A percentile compares a stretch with the other conserved stretches of the same genome.
Evolutionary conservation across 2,113 vertebrate species (phyloP).

Genomic region (Puntigrus tetrazona): DNA sequence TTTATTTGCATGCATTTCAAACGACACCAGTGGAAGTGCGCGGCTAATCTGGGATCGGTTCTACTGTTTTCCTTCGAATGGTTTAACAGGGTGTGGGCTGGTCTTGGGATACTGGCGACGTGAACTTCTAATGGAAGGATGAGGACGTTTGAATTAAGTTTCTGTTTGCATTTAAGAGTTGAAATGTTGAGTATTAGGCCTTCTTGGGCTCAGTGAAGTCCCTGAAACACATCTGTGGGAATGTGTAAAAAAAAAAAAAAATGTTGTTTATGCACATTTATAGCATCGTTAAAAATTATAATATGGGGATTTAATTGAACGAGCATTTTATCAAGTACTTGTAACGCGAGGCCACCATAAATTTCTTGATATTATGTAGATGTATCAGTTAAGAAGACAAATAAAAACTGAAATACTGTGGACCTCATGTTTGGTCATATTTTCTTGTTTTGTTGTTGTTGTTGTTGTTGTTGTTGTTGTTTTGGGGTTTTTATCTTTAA

Average conservation of each 20-base stretch:
- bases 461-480: no score
- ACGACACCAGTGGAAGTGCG: conserved; percentile 13
- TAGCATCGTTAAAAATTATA: conserved; percentile 56
- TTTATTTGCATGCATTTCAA: conserved; percentile 33
- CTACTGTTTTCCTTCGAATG: conserved; percentile 54
- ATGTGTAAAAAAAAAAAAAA: conserved; percentile 67
- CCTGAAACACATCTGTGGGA: conserved; percentile 56
- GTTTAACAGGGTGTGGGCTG: conserved; percentile 1
- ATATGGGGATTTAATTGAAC: conserved; percentile 50
- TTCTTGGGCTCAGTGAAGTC: background rate
- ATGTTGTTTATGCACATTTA: conserved; percentile 53
- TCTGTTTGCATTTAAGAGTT: background rate
- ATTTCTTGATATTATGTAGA: conserved; percentile 68
- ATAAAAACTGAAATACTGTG: conserved; percentile 66
- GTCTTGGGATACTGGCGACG: background rate
- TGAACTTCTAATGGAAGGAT: background rate
- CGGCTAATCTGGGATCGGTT: conserved; percentile 39
- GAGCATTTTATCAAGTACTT: conserved; percentile 53
- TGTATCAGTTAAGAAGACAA: conserved; percentile 71
- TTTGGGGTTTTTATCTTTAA: no score
- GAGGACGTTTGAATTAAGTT: background rate
- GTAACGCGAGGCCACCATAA: conserved; percentile 69
- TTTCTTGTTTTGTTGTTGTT: no score
- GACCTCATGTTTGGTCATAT: conserved; percentile 29
- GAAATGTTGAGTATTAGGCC: conserved; percentile 8